Conservation (phyloP, 2,113 vertebrate genomes). For the Microtus richardsoni region DNA sequence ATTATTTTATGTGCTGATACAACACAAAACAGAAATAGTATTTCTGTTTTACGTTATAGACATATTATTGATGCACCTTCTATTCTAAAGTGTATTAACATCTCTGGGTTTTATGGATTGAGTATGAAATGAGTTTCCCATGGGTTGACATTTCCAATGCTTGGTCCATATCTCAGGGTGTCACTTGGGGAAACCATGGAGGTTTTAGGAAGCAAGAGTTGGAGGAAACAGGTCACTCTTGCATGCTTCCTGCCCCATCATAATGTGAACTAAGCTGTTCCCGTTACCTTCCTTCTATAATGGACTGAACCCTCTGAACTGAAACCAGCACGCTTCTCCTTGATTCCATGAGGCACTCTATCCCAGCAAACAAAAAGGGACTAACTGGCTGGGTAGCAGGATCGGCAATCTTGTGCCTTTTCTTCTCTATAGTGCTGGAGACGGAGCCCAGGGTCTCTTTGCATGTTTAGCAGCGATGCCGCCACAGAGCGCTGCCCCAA, state of each 20-base stretch:
- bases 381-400: not conserved
- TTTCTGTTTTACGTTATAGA: not conserved
- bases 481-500: not conserved
- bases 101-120: not conserved
- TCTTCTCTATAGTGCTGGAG: too few relatives aligned
- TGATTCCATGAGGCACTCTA: not conserved
- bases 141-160: not conserved
- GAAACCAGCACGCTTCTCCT: not conserved
- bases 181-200: not conserved
- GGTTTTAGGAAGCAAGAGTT: not conserved
- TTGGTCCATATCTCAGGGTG: not conserved
- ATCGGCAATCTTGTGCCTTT: not conserved
- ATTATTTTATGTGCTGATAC: not conserved
- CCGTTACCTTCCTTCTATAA: not conserved
- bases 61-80: not conserved
- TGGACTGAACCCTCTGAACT: not conserved
- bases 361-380: too few relatives aligned
- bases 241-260: not conserved
- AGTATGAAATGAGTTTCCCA: not conserved
- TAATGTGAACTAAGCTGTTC: too few relatives aligned
- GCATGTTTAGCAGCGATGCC: not conserved
- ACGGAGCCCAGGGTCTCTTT: too few relatives aligned
- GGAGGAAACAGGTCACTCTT: not conserved
- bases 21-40: not conserved
- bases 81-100: slow-evolving; percentile 34